A percentile compares a stretch with the other conserved stretches of the same genome.
Evolutionary conservation across 2,888 invertebrate species (phyloP).

Genomic region (Scaptomyza caliginosa): DNA sequence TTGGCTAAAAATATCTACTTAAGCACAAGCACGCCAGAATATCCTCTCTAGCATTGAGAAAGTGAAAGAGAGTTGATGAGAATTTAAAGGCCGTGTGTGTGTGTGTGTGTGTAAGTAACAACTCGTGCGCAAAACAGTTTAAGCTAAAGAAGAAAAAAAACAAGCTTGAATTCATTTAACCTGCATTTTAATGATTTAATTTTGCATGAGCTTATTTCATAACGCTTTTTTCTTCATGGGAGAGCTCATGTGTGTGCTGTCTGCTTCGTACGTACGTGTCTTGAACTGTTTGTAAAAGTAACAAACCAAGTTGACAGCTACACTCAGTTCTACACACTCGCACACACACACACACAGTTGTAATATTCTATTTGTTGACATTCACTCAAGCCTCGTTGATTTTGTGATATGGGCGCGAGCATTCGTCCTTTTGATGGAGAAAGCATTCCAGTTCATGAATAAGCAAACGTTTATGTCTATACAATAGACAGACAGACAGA

Average conservation of each 20-base stretch:
- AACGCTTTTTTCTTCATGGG: conserved; percentile 15
- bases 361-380: conserved; percentile 66
- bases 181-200: conserved; percentile 76
- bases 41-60: no score
- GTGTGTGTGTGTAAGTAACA: conserved; percentile 15
- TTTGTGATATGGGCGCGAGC: conserved; percentile 50
- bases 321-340: conserved; percentile 15
- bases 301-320: conserved; percentile 40
- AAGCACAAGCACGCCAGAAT: conserved; percentile 48
- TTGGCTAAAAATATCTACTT: conserved; percentile 60
- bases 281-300: conserved; percentile 1
- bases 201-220: conserved; percentile 67
- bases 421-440: conserved; percentile 17
- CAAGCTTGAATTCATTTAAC: conserved; percentile 65
- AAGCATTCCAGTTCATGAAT: conserved; percentile 18
- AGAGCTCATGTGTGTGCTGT: conserved; percentile 6
- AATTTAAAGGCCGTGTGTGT: conserved; percentile 1
- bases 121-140: conserved; percentile 66
- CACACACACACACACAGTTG: conserved; percentile 17
- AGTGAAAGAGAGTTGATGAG: conserved; percentile 8
- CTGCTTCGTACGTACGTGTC: conserved; percentile 1
- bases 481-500: not conserved
- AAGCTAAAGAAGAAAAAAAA: conserved; percentile 17
- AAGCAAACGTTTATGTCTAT: not conserved
- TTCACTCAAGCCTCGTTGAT: conserved; percentile 61